Conservation (phyloP, 2,797 vertebrate genomes). For the Etheostoma nigrum region DNA sequence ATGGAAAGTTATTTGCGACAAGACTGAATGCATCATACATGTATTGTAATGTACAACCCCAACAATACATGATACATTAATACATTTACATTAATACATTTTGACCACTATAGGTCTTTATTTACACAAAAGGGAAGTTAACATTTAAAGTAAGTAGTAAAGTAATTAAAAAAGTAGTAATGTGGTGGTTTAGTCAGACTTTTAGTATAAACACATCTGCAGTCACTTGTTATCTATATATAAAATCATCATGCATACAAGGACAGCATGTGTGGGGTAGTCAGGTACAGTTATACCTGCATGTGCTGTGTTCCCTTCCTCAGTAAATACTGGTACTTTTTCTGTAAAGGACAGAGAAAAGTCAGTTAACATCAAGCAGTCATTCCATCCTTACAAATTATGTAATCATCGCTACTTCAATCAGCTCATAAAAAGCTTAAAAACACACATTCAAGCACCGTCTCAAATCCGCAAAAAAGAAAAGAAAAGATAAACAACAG, state of each 20-base stretch:
- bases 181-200: neutral
- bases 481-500: neutral
- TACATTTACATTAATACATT: neutral
- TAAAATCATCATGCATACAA: constrained; percentile 5
- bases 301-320: constrained; percentile 58
- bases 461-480: neutral
- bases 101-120: constrained; percentile 41
- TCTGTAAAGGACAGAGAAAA: constrained; percentile 69
- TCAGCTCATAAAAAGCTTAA: neutral
- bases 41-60: neutral
- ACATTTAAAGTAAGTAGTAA: neutral
- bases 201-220: constrained; percentile 2
- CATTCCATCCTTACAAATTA: neutral
- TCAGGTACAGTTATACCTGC: constrained; percentile 73
- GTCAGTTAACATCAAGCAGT: neutral
- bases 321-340: constrained; percentile 67
- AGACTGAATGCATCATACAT: neutral
- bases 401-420: neutral
- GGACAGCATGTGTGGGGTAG: neutral
- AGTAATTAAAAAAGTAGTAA: neutral
- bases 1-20: neutral
- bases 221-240: constrained; percentile 10
- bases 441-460: neutral
- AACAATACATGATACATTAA: neutral
- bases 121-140: neutral